Percentiles rank a stretch among this genome's conserved stretches.
Conservation (phyloP, 2,113 vertebrate genomes). For the Sarotherodon lohbergeri region DNA sequence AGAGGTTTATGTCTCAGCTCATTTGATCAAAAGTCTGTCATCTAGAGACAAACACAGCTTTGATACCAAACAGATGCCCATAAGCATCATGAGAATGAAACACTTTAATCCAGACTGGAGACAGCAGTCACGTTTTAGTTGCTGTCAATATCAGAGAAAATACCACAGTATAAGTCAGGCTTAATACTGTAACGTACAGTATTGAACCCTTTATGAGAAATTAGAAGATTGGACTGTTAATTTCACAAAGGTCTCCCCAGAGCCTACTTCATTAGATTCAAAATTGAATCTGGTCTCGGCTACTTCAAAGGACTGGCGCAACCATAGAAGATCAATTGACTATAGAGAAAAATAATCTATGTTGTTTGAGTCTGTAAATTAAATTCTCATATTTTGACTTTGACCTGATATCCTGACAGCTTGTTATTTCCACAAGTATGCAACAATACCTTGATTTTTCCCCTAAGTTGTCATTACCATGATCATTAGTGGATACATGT, state of each 20-base stretch:
- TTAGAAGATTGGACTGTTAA: not conserved
- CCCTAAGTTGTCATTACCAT: not conserved
- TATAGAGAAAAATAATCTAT: not conserved
- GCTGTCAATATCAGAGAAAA: not conserved
- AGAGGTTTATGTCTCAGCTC: not conserved
- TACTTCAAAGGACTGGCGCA: not conserved
- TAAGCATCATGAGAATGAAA: not conserved
- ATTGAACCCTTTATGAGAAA: not conserved
- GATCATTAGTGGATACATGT: not conserved
- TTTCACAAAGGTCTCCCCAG: not conserved
- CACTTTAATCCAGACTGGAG: not conserved
- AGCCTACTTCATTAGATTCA: not conserved
- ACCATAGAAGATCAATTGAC: not conserved
- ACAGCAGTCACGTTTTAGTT: not conserved
- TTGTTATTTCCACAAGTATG: not conserved
- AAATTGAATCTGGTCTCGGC: not conserved
- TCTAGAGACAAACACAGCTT: not conserved
- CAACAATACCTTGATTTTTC: accelerated
- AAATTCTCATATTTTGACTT: not conserved
- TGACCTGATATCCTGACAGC: not conserved
- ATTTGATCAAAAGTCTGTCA: not conserved
- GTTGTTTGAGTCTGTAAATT: not conserved
- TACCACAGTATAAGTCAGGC: not conserved
- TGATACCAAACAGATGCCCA: not conserved
- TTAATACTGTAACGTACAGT: not conserved